These are phyloP conservation scores for Polietes domitor DNA, from an alignment of 2,888 invertebrate species.

Conservation along the genomic window DNA sequence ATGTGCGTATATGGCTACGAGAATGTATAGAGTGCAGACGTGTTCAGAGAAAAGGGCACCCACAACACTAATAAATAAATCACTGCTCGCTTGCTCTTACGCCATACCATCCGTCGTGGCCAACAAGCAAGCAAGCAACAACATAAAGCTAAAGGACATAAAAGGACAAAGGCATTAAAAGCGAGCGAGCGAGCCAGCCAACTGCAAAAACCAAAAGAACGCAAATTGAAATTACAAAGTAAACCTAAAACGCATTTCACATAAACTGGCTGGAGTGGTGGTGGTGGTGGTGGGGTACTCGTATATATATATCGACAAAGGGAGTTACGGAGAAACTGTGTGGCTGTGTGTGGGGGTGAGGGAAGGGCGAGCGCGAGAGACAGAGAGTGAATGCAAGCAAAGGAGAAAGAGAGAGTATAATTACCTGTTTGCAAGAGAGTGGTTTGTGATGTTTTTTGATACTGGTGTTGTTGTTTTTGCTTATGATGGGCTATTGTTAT, in stretches of 20 bases:
- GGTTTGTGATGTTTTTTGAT: neutral
- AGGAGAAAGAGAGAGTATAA: slow-evolving; percentile 2
- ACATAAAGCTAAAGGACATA: slow-evolving; percentile 56
- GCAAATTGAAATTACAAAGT: neutral
- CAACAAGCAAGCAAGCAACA: neutral
- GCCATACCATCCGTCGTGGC: neutral
- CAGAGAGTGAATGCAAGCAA: neutral
- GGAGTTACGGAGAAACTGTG: neutral
- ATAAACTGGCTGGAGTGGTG: neutral
- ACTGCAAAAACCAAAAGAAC: too few relatives aligned
- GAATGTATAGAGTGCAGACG: neutral
- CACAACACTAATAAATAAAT: slow-evolving; percentile 53
- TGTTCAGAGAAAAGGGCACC: slow-evolving; percentile 43
- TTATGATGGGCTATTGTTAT: neutral
- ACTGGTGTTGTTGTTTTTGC: slow-evolving; percentile 9
- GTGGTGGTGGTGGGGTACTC: too few relatives aligned
- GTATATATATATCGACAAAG: too few relatives aligned
- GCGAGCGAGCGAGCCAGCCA: neutral
- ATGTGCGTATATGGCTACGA: too few relatives aligned
- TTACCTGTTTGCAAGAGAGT: slow-evolving; percentile 27
- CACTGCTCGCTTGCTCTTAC: slow-evolving; percentile 6
- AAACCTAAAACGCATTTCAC: neutral
- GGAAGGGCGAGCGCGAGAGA: slow-evolving; percentile 3
- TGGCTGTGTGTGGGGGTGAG: neutral
- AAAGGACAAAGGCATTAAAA: slow-evolving; percentile 60